Conservation (phyloP, 2,888 invertebrate species). For the Antheraea yamamai region DNA sequence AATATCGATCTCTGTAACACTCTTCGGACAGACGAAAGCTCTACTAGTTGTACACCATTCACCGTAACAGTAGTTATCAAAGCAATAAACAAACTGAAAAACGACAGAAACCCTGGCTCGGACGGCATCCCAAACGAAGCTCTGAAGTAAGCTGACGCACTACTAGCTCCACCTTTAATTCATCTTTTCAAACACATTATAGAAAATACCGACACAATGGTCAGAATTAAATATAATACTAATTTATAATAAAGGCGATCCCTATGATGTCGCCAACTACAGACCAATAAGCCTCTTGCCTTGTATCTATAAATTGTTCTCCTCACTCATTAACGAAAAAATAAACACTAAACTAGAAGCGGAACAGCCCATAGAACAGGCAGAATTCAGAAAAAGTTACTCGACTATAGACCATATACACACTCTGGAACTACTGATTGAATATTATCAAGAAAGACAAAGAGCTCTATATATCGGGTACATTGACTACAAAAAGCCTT, state of each 20-base stretch:
- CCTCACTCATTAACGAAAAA: slow-evolving; percentile 19
- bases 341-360: neutral
- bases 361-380: slow-evolving; percentile 23
- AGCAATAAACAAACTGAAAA: slow-evolving; percentile 28
- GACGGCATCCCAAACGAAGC: slow-evolving; percentile 32
- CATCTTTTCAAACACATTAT: slow-evolving; percentile 28
- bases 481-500: slow-evolving; percentile 23
- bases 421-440: slow-evolving; percentile 19
- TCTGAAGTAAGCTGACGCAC: slow-evolving; percentile 26
- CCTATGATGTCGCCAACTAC: too few species aligned
- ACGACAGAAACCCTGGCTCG: slow-evolving; percentile 30
- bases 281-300: slow-evolving; percentile 23
- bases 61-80: slow-evolving; percentile 24
- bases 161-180: slow-evolving; percentile 24
- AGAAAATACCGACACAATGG: slow-evolving; percentile 12
- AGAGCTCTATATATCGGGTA: slow-evolving; percentile 18
- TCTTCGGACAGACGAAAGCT: neutral
- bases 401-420: slow-evolving; percentile 27
- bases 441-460: slow-evolving; percentile 19
- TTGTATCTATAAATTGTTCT: slow-evolving; percentile 25
- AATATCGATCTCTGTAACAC: neutral
- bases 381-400: slow-evolving; percentile 22
- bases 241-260: too few species aligned
- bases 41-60: neutral
- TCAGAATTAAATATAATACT: neutral